Evolutionary conservation across 2,113 vertebrate species (phyloP).

Genomic region (Etia nguti): DNA sequence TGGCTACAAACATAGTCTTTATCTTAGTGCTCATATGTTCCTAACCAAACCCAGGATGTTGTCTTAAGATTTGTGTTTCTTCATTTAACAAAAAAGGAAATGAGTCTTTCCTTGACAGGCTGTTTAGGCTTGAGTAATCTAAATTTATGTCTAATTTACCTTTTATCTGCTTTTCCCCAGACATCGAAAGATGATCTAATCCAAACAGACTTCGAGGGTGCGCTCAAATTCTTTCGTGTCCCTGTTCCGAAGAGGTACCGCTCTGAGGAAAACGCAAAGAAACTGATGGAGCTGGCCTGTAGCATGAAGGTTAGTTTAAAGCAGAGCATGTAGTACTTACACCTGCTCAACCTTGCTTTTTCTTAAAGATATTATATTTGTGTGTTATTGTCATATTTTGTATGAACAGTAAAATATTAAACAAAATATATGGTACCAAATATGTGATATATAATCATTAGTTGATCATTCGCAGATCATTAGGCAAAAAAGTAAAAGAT

Average conservation of each 20-base stretch:
- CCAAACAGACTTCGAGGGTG: conserved; percentile 93
- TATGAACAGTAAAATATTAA: background rate
- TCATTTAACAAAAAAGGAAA: background rate
- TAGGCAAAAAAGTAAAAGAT: background rate
- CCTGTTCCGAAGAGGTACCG: conserved; percentile 97
- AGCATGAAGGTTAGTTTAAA: conserved; percentile 87
- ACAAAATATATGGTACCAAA: background rate
- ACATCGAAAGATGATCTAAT: conserved; percentile 96
- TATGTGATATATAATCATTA: background rate
- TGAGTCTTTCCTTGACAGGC: background rate
- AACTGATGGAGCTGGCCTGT: conserved; percentile 96
- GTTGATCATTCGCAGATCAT: background rate
- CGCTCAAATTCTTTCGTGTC: conserved; percentile 96
- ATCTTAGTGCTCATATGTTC: background rate
- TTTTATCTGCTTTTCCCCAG: conserved; percentile 57
- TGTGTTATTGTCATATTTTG: background rate
- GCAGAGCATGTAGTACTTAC: background rate
- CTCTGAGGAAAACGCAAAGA: conserved; percentile 97
- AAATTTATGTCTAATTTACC: background rate
- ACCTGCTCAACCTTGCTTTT: background rate
- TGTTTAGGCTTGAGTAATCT: background rate
- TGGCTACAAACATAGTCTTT: background rate
- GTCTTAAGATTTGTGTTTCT: background rate
- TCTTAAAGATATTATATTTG: background rate
- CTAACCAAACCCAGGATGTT: background rate